Percentiles rank a stretch among this genome's conserved stretches.
Conservation (phyloP, 2,888 invertebrate genomes). For the Urechis unicinctus region DNA sequence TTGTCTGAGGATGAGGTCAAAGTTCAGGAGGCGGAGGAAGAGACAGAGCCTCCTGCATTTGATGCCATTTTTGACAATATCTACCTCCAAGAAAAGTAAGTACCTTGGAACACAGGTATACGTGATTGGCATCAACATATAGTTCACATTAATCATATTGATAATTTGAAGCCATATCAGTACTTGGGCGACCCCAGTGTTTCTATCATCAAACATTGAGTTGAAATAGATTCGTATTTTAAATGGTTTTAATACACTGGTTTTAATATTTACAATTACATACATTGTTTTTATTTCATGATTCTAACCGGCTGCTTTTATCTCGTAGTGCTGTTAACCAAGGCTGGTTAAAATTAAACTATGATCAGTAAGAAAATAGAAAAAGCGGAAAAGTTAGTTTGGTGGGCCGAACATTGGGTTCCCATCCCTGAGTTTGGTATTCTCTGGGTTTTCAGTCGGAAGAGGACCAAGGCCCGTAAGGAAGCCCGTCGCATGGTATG, state of each 20-base stretch:
- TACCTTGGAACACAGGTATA: no score
- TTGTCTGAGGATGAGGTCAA: not conserved
- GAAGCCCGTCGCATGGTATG: constrained; percentile 91
- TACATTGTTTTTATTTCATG: no score
- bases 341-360: no score
- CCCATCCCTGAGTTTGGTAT: not conserved
- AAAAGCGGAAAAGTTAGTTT: not conserved
- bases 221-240: no score
- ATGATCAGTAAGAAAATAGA: not conserved
- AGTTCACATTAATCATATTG: not conserved
- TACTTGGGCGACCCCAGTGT: no score
- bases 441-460: constrained; percentile 41
- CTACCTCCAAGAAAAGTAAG: constrained; percentile 71
- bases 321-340: no score
- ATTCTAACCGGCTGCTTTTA: no score
- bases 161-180: no score
- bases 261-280: no score
- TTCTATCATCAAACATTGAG: no score
- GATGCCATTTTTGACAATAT: constrained; percentile 77
- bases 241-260: no score
- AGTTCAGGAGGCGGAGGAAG: constrained; percentile 3
- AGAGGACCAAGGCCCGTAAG: constrained; percentile 64
- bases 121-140: constrained; percentile 1
- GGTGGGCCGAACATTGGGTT: not conserved
- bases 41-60: constrained; percentile 22